Conservation (phyloP, 2,888 invertebrate genomes). For the Hirtodrosophila trivittata region DNA sequence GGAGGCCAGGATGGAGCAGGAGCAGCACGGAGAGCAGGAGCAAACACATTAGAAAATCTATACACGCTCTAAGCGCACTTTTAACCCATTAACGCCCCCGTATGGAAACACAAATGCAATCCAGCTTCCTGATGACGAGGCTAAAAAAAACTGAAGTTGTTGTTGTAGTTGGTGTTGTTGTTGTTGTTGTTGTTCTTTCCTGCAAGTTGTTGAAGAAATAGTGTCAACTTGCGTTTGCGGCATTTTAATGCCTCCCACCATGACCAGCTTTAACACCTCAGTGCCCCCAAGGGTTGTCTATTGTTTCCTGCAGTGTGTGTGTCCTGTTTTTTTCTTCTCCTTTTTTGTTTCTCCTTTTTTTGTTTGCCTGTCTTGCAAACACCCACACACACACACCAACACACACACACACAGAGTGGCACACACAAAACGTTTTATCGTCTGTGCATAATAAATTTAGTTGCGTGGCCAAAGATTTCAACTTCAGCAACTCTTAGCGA, state of each 20-base stretch:
- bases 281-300: slow-evolving; percentile 61
- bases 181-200: slow-evolving; percentile 35
- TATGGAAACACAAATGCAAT: slow-evolving; percentile 36
- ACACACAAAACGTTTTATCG: slow-evolving; percentile 76
- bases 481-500: slow-evolving; percentile 11
- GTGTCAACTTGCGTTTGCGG: slow-evolving; percentile 74
- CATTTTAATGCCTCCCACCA: slow-evolving; percentile 61
- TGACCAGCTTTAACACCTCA: slow-evolving; percentile 56
- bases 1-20: not conserved
- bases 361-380: slow-evolving; percentile 21
- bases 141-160: slow-evolving; percentile 33
- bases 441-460: slow-evolving; percentile 76
- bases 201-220: slow-evolving; percentile 66
- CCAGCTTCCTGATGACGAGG: slow-evolving; percentile 55
- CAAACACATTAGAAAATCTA: slow-evolving; percentile 77
- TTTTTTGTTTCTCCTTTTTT: slow-evolving; percentile 27
- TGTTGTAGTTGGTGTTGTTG: slow-evolving; percentile 11
- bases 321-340: slow-evolving; percentile 31
- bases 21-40: slow-evolving; percentile 8
- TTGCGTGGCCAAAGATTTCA: slow-evolving; percentile 34
- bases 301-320: slow-evolving; percentile 59
- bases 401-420: slow-evolving; percentile 13
- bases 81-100: slow-evolving; percentile 77
- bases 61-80: slow-evolving; percentile 76
- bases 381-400: slow-evolving; percentile 23